Base-by-base conservation (phyloP, 1,140 invertebrate species). In the Diabrotica undecimpunctata region DNA sequence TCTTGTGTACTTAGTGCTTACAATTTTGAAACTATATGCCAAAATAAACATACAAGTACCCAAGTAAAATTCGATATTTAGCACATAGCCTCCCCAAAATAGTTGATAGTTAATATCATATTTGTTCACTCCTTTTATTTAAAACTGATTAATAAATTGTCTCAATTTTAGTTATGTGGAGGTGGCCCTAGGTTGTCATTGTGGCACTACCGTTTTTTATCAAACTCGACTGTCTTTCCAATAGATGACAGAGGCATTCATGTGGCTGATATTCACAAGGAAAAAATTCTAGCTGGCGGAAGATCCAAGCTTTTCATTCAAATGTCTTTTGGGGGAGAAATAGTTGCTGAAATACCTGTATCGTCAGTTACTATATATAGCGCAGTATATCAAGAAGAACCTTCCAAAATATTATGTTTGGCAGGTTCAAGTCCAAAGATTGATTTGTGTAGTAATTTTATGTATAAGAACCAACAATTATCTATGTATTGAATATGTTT, bases 401-500 rank as follows among this genome's bases (percentile, higher is more conserved):
- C 90, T 0, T 85, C 87, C 59, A 88, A 90, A 80, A 81, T 93
- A 0, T 81, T 95, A 55, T 84, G 88, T 58, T 86, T 92, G 38
- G 89, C 87, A 1, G 93, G 93, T 5, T 90, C 88, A 39, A 92
- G 91, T 74, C 86, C 88, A 25, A 86, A 89, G 64, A 87, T 96
- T 54, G 93, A 95, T 78, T 80, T 95, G 50, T 91, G 92, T 71
- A 92, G 90, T 67, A 91, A 93, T 73, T 94, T 93, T 73, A 90
- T 89, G 72, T 92, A 92, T 75, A 84, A 86, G 69, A 90, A 93
- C 78, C 84, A 90, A 74, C 70, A 73, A 63, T 66, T 77, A 9
- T 71, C 72, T 67, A 86, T 91, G 69, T 83, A 82, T 60, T 84
- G 67, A 64, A 53, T 56, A 6, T 5, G 10, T 56, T 7, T 39